Conservation (phyloP, 2,797 vertebrate genomes). For the Scomberomorus guttatus region DNA sequence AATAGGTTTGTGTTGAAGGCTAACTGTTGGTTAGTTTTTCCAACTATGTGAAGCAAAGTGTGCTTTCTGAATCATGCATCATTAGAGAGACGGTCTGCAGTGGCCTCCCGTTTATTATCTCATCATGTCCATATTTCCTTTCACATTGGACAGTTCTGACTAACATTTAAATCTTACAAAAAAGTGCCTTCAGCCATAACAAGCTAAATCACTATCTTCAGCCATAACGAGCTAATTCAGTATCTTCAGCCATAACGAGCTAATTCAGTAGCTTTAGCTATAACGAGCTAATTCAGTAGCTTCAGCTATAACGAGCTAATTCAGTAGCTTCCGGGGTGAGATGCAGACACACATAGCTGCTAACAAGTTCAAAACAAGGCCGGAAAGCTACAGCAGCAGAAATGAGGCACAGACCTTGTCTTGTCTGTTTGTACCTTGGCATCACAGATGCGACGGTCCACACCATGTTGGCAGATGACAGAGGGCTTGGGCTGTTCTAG, state of each 20-base stretch:
- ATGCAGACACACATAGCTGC: constrained; percentile 13
- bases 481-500: constrained; percentile 95
- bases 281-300: background rate
- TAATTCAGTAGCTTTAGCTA: constrained; percentile 20
- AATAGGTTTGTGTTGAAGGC: constrained; percentile 12
- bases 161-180: constrained; percentile 25
- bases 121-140: constrained; percentile 35
- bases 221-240: background rate
- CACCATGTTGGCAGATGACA: constrained; percentile 95
- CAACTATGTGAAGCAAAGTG: constrained; percentile 10
- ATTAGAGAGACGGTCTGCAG: constrained; percentile 35
- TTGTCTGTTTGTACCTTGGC: constrained; percentile 87
- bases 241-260: constrained; percentile 35
- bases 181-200: background rate
- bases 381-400: constrained; percentile 19
- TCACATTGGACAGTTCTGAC: constrained; percentile 27
- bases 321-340: background rate
- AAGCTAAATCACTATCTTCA: background rate
- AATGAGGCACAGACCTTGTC: background rate
- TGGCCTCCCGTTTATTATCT: constrained; percentile 27
- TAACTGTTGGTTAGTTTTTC: constrained; percentile 6
- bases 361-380: constrained; percentile 21
- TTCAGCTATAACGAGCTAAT: background rate
- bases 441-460: constrained; percentile 94
- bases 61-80: constrained; percentile 41